These are phyloP conservation scores for Eciton burchellii DNA, from an alignment of 1,140 invertebrate species.

Conservation along the genomic window DNA sequence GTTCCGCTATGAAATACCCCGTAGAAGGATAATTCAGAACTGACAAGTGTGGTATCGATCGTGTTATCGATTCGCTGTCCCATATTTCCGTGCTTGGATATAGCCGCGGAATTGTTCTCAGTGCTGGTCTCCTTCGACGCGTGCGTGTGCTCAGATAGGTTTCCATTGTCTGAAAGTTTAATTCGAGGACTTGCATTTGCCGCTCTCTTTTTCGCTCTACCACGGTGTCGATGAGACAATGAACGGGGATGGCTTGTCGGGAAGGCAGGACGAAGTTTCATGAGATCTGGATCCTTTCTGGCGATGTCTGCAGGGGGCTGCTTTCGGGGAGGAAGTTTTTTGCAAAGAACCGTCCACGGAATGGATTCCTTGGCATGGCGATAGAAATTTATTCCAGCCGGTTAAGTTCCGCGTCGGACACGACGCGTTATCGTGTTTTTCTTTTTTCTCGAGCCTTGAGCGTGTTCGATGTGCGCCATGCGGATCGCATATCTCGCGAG, in stretches of 20 bases:
- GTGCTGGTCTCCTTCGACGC: slow-evolving; percentile 53
- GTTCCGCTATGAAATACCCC: background rate
- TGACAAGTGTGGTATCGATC: slow-evolving; percentile 61
- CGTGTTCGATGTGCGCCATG: background rate
- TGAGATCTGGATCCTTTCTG: slow-evolving; percentile 32
- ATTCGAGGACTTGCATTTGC: slow-evolving; percentile 62
- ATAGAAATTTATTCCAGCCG: background rate
- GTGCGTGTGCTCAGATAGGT: slow-evolving; percentile 67
- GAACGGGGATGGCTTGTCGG: slow-evolving; percentile 64
- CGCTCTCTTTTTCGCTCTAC: slow-evolving; percentile 49
- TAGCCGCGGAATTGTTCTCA: slow-evolving; percentile 71
- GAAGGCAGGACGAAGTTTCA: slow-evolving; percentile 64
- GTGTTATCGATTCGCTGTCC: slow-evolving; percentile 6
- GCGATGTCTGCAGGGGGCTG: background rate
- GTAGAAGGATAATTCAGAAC: slow-evolving; percentile 9
- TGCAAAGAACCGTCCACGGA: background rate
- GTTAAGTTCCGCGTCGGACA: slow-evolving; percentile 11
- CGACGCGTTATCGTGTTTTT: background rate
- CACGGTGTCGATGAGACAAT: slow-evolving; percentile 68
- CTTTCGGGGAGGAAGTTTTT: slow-evolving; percentile 12
- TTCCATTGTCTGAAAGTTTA: slow-evolving; percentile 75
- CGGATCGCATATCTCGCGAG: slow-evolving; percentile 18
- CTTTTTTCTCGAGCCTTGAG: no score
- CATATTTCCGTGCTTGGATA: slow-evolving; percentile 54
- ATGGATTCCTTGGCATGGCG: slow-evolving; percentile 10